phyloP scores from a whole-genome alignment of 2,888 invertebrate species.

The Dinocampus coccinellae region DNA sequence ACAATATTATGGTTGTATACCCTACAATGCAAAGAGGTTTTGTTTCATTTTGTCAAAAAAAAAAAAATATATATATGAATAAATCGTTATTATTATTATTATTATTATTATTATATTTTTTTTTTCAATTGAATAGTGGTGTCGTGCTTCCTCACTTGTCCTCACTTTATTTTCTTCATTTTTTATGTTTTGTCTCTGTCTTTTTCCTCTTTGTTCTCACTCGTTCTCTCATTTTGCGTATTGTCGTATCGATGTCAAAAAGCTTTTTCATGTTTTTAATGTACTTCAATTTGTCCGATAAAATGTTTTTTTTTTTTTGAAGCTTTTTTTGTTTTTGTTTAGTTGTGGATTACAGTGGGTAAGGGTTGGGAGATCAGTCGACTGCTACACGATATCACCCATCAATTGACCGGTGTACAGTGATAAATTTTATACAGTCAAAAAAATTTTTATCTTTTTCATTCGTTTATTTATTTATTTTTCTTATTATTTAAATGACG shows the following conservation, averaged over 20 bases:
- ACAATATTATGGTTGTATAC: conserved; percentile 24
- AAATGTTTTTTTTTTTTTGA: not conserved
- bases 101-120: too few relatives aligned
- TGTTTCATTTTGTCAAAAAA: conserved; percentile 22
- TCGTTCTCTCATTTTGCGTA: not conserved
- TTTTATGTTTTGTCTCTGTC: not conserved
- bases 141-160: not conserved
- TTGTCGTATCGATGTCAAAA: conserved; percentile 2
- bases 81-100: too few relatives aligned
- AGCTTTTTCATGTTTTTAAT: conserved; percentile 13
- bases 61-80: not conserved
- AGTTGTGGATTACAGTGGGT: not conserved
- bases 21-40: not conserved
- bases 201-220: not conserved
- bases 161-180: not conserved
- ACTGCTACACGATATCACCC: not conserved
- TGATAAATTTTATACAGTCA: not conserved
- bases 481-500: too few relatives aligned
- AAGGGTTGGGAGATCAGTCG: not conserved
- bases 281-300: not conserved
- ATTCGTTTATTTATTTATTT: not conserved
- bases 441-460: not conserved
- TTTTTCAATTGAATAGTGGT: conserved; percentile 11
- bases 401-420: not conserved
- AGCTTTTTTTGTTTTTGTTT: conserved; percentile 1